Evolutionary conservation across 1,140 invertebrate species (phyloP), one percentile per base, ranked within the genome.

Genomic region (Drosophila nigrodunni): DNA sequence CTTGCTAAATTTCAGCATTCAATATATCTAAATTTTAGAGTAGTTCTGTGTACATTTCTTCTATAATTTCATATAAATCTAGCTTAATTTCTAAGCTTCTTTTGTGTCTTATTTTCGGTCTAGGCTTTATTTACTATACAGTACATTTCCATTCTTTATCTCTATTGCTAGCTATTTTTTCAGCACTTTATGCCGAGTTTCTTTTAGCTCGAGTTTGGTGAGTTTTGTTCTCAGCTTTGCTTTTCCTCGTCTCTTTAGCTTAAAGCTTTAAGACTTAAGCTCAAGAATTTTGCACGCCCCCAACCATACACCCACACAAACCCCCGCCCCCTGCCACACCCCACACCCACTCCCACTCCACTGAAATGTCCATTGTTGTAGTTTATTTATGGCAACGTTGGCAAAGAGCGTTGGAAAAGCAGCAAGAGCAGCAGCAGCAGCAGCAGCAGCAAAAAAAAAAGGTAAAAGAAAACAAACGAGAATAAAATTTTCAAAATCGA

Each of bases 321-420:
- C 2, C 4, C 10, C 6, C 60, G 2, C 21, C 4, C 3, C 13
- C 18, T n/a, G 4, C 44, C 18, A 4, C 43, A 9, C 10, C 15
- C 13, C n/a, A 3, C 10, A 9, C 2, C 18, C 6, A 4, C 21
- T 7, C 43, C 15, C 11, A 41, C 11, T 11, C 13, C 41, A 13
- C 55, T 10, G 25, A 43, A 68, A 30, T 41, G 21, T 50, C 13
- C 58, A 75, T 64, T 75, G 52, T 75, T 70, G 72, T 74, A 64
- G 62, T 75, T 76, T 72, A 76, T 76, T 76, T 76, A 76, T 72
- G 68, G 74, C 68, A 71, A 65, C 35, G 37, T 21, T 21, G 43
- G 39, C 41, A 43, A 11, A 66, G 15, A 15, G 15, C 15, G 15
- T 15, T 15, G 15, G 15, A 15, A 15, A 15, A 15, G 43, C 41